phyloP scores from a whole-genome alignment of 2,113 vertebrate genomes.

The Scomber scombrus region DNA sequence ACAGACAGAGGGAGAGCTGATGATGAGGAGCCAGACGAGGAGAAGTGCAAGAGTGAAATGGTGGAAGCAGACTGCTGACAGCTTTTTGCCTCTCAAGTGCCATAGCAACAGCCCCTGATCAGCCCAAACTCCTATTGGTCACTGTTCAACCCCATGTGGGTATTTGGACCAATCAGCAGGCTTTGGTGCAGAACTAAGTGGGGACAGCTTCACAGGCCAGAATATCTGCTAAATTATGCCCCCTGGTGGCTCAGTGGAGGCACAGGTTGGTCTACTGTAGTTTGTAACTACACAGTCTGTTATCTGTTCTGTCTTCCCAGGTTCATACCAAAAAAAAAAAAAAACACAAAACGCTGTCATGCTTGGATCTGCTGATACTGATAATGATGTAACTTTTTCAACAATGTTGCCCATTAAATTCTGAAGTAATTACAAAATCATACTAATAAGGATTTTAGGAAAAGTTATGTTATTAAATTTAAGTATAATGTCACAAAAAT shows the following conservation, averaged over 20 bases:
- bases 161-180: slow-evolving; percentile 79
- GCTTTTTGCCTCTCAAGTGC: slow-evolving; percentile 63
- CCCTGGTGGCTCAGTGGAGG: slow-evolving; percentile 52
- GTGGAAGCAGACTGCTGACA: slow-evolving; percentile 58
- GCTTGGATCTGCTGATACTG: background rate
- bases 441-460: background rate
- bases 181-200: slow-evolving; percentile 73
- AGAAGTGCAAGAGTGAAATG: slow-evolving; percentile 54
- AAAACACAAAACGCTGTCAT: background rate
- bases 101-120: slow-evolving; percentile 84
- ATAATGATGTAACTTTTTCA: background rate
- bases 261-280: background rate
- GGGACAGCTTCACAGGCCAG: background rate
- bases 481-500: background rate
- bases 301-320: background rate
- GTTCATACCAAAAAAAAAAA: background rate
- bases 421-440: background rate
- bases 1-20: slow-evolving; percentile 11
- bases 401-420: background rate
- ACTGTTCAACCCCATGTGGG: slow-evolving; percentile 67
- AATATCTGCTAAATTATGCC: slow-evolving; percentile 26
- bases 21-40: slow-evolving; percentile 20
- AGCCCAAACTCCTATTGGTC: slow-evolving; percentile 77
- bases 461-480: background rate
- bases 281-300: background rate